Conservation (phyloP, 2,888 invertebrate genomes). For the Melanotus villosus region DNA sequence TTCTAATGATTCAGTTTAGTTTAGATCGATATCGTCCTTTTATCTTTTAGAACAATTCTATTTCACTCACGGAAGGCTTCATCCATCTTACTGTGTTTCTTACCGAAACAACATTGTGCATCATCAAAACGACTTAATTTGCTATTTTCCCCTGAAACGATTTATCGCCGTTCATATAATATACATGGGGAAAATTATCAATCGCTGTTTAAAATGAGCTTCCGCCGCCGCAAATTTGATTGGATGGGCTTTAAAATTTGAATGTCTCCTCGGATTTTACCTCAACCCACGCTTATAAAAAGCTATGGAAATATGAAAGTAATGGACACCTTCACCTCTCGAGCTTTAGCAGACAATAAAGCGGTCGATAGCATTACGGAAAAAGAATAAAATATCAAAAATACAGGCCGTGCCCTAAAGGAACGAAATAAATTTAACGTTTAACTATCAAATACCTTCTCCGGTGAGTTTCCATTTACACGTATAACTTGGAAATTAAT, state of each 20-base stretch:
- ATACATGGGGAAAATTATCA: slow-evolving; percentile 12
- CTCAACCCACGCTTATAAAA: background rate
- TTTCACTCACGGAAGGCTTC: slow-evolving; percentile 8
- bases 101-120: slow-evolving; percentile 11
- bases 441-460: slow-evolving; percentile 1
- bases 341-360: background rate
- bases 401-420: no score
- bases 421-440: background rate
- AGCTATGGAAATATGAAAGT: background rate
- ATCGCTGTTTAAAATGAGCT: slow-evolving; percentile 11
- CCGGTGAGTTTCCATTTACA: background rate
- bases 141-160: slow-evolving; percentile 11
- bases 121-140: slow-evolving; percentile 22
- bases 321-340: background rate
- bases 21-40: background rate
- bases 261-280: background rate
- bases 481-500: slow-evolving; percentile 38
- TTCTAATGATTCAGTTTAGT: background rate
- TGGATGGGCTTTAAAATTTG: background rate
- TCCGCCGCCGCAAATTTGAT: background rate
- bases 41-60: slow-evolving; percentile 1
- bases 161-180: slow-evolving; percentile 18
- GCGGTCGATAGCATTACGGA: no score
- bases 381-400: no score
- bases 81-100: background rate